Base-by-base conservation (phyloP, 2,797 vertebrate species). In the Anguilla anguilla region DNA sequence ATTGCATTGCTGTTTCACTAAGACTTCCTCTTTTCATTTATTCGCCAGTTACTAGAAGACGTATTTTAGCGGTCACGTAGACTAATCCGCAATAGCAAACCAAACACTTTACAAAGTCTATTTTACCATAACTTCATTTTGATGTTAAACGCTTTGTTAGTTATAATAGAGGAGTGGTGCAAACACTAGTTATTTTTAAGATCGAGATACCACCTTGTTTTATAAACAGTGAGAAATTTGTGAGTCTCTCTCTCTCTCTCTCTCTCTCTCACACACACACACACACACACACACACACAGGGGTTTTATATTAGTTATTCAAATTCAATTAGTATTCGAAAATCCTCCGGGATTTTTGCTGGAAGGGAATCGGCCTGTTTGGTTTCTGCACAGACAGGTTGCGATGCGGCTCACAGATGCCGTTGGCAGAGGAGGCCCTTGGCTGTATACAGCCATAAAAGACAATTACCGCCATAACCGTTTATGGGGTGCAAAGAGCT, bases 401-500 rank as follows among this genome's bases (percentile, higher is more conserved):
- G 69, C 77, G 55, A 39, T n/a, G 89, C 88, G 89, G 86, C 94
- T 93, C 90, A 93, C n/a, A 69, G 64, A 69, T 9, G 61, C 61
- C 95, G 94, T 95, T 95, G 96, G 96, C 95, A 96, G 93, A 97
- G 96, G 94, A 95, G 94, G 94, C 95, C 96, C 96, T 95, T 94
- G 93, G 97, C 95, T 96, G 95, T 96, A 94, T 95, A 96, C 95
- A 91, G 95, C 95, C 96, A 97, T 99, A 98, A 99, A 98, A 98
- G 96, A 98, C 97, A 98, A 98, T 98, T 96, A 98, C 96, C 95
- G 96, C 96, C 96, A 97, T 98, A 97, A 97, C 96, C 94, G 93
- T 98, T 99, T 98, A 98, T 98, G 96, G 97, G 97, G 97, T 98
- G 97, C 97, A 97, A 98, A 98, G 96, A 95, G 95, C 96, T 96